Percentiles rank a stretch among this genome's conserved stretches.
Evolutionary conservation across 92 coral and sea anemone species (phyloP).

Genomic region (Phenganax marumi): DNA sequence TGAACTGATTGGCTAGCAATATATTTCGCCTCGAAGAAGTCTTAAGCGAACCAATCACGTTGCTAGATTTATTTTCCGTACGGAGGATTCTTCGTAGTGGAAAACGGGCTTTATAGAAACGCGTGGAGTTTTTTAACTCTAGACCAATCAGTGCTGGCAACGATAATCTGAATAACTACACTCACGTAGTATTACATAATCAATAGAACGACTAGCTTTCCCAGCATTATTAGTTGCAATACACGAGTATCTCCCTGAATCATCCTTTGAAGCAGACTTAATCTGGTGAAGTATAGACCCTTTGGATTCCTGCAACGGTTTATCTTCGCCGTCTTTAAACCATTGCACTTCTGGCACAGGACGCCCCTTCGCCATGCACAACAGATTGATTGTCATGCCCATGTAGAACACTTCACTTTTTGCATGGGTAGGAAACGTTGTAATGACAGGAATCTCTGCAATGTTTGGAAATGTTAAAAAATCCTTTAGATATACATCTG

Average conservation of each 20-base stretch:
- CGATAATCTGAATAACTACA: neutral
- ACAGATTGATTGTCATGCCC: constrained; percentile 26
- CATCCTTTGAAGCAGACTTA: constrained; percentile 37
- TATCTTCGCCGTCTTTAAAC: constrained; percentile 24
- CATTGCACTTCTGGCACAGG: constrained; percentile 35
- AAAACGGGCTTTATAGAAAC: neutral
- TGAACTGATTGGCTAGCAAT: no score
- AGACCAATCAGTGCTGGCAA: neutral
- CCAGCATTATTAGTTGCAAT: constrained; percentile 34
- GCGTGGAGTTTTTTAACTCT: no score
- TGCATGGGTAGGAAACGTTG: constrained; percentile 20
- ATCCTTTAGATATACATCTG: no score
- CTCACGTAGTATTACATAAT: constrained; percentile 30
- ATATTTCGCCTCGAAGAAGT: no score
- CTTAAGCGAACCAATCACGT: no score
- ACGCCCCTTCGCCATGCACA: constrained; percentile 30
- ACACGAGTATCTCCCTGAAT: constrained; percentile 35
- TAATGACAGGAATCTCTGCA: constrained; percentile 31
- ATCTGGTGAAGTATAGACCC: constrained; percentile 36
- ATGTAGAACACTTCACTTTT: constrained; percentile 18
- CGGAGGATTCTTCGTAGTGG: no score
- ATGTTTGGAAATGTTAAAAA: no score
- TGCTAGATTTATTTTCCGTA: no score
- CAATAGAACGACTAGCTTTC: constrained; percentile 12
- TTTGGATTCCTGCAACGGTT: constrained; percentile 22